Conservation (phyloP, 2,113 vertebrate genomes). For the Lucifuga dentata region DNA sequence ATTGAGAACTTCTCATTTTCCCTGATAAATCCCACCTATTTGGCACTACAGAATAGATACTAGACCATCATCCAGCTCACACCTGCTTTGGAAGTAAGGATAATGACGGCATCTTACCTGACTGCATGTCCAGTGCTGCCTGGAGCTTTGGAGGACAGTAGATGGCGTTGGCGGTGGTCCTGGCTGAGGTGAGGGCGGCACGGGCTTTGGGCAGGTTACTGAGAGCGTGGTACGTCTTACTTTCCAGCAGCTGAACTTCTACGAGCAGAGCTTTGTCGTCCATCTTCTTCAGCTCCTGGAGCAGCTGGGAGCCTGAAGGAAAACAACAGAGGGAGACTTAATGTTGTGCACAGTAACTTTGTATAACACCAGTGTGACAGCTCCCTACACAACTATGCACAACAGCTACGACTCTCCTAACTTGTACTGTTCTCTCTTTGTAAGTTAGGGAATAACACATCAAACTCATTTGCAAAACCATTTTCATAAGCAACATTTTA, state of each 20-base stretch:
- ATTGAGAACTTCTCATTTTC: no score
- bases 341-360: neutral
- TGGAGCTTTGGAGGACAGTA: slow-evolving; percentile 99
- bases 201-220: slow-evolving; percentile 98
- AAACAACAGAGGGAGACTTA: neutral
- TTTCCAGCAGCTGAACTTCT: slow-evolving; percentile 97
- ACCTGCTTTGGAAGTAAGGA: neutral
- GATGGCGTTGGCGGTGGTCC: slow-evolving; percentile 98
- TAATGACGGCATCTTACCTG: slow-evolving; percentile 80
- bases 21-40: no score
- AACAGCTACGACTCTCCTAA: no score
- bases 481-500: no score
- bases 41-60: no score
- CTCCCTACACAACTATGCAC: no score
- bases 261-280: slow-evolving; percentile 99
- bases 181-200: slow-evolving; percentile 97
- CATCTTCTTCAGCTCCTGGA: slow-evolving; percentile 98
- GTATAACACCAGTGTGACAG: no score
- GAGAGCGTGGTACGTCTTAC: slow-evolving; percentile 98
- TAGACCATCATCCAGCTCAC: no score
- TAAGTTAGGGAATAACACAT: no score
- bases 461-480: no score
- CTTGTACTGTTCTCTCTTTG: neutral
- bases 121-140: slow-evolving; percentile 98
- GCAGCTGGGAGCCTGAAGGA: slow-evolving; percentile 90